Evolutionary conservation across 2,888 invertebrate species (phyloP).

Genomic region (Torymus aiolomorphi): DNA sequence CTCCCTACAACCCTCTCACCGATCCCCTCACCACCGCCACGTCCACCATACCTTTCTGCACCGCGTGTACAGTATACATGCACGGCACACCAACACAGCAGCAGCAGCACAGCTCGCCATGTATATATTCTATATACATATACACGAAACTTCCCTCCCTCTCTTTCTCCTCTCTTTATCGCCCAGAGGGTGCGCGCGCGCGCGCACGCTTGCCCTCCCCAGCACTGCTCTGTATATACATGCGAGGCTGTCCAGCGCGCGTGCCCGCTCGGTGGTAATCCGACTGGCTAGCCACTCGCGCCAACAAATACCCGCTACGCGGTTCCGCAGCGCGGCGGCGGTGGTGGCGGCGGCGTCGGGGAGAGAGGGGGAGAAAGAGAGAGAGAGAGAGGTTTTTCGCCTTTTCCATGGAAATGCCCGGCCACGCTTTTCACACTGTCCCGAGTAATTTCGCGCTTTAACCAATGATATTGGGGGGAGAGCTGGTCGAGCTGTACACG

Average conservation of each 20-base stretch:
- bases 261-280: conserved; percentile 72
- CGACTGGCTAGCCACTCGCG: conserved; percentile 76
- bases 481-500: too few species aligned
- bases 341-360: too few species aligned
- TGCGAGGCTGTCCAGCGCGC: conserved; percentile 37
- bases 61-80: too few species aligned
- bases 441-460: conserved; percentile 47
- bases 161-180: conserved; percentile 41
- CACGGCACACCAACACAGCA: too few species aligned
- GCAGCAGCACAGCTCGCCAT: too few species aligned
- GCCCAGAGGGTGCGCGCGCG: background rate
- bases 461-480: conserved; percentile 43
- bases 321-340: conserved; percentile 41
- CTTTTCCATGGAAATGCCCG: conserved; percentile 4
- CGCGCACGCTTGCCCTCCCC: background rate
- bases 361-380: too few species aligned
- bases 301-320: conserved; percentile 73
- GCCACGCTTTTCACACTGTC: conserved; percentile 49
- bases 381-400: too few species aligned
- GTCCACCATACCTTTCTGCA: too few species aligned
- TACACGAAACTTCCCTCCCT: conserved; percentile 28
- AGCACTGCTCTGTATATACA: background rate
- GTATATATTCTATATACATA: background rate
- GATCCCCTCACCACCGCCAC: too few species aligned
- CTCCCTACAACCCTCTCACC: too few species aligned